A percentile compares a stretch with the other conserved stretches of the same genome.
These are phyloP conservation scores for Kradibia gibbosae DNA, from an alignment of 1,140 invertebrate species.

Conservation along the genomic window DNA sequence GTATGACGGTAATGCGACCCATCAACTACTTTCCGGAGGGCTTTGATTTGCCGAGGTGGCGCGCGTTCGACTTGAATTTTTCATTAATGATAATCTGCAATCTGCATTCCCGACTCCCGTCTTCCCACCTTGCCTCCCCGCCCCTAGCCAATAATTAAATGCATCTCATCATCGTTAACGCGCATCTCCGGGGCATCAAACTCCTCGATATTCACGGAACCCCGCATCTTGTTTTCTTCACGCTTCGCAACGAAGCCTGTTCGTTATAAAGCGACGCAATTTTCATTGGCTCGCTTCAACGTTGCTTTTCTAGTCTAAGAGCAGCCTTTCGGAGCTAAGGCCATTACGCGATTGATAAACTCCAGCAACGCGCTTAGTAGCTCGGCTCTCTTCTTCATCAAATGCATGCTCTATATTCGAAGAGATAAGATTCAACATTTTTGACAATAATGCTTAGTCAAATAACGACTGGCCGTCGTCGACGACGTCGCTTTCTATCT, in stretches of 20 bases:
- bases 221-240: too few relatives aligned
- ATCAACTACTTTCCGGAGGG: constrained; percentile 10
- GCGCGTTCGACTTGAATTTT: background rate
- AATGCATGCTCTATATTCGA: constrained; percentile 14
- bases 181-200: too few relatives aligned
- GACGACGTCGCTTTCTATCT: background rate
- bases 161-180: too few relatives aligned
- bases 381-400: background rate
- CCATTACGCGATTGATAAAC: too few relatives aligned
- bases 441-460: constrained; percentile 31
- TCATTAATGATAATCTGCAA: too few relatives aligned
- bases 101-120: too few relatives aligned
- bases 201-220: too few relatives aligned
- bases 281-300: too few relatives aligned
- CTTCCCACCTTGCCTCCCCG: too few relatives aligned
- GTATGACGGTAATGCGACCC: constrained; percentile 40
- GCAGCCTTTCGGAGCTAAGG: background rate
- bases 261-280: too few relatives aligned
- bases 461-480: background rate
- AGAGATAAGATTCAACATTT: constrained; percentile 11
- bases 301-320: background rate
- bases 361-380: background rate
- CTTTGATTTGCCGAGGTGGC: background rate
- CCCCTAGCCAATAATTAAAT: too few relatives aligned
- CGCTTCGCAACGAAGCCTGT: too few relatives aligned